A percentile compares a stretch with the other conserved stretches of the same genome.
Evolutionary conservation across 2,888 invertebrate species (phyloP).

Genomic region (Acheta domesticus): DNA sequence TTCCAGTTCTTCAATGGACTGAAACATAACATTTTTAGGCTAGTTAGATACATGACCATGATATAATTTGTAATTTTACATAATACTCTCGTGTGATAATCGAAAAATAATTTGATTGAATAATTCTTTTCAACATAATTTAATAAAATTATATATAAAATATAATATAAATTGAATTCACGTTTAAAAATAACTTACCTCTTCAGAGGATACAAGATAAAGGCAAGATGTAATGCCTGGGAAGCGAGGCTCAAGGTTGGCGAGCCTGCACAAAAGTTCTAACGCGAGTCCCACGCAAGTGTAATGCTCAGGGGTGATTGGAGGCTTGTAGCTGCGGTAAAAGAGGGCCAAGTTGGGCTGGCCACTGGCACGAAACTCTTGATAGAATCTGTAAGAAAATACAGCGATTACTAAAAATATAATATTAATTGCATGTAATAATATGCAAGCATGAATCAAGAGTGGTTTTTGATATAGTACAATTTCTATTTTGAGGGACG

Average conservation of each 20-base stretch:
- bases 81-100: no score
- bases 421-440: no score
- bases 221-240: constrained; percentile 64
- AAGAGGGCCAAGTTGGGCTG: constrained; percentile 66
- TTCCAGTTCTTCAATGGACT: constrained; percentile 50
- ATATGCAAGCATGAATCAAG: no score
- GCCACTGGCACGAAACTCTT: constrained; percentile 56
- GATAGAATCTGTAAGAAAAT: constrained; percentile 54
- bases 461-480: no score
- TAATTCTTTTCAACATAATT: no score
- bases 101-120: no score
- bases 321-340: constrained; percentile 73
- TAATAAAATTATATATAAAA: no score
- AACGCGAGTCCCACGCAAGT: constrained; percentile 87
- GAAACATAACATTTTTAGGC: constrained; percentile 31
- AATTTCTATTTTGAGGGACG: no score
- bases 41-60: constrained; percentile 18
- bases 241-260: constrained; percentile 59
- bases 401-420: no score
- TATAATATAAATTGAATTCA: no score
- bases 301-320: constrained; percentile 72
- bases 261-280: constrained; percentile 68
- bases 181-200: constrained; percentile 52
- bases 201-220: constrained; percentile 83
- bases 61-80: no score